These are phyloP conservation scores for Centropristis striata DNA, from an alignment of 2,113 vertebrate species.

Conservation along the genomic window DNA sequence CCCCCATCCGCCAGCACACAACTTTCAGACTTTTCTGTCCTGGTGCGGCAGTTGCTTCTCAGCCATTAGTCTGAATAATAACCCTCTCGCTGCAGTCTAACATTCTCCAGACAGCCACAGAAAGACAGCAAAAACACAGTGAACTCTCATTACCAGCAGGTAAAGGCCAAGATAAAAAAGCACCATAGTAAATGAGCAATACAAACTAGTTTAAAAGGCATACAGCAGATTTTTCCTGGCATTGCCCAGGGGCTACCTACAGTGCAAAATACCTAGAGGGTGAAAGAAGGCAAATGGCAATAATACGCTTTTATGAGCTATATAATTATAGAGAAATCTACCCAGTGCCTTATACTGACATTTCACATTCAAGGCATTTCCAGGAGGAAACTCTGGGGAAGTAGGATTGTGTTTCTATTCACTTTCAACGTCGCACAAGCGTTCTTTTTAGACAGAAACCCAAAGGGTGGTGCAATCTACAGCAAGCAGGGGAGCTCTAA, in stretches of 20 bases:
- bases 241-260: constrained; percentile 13
- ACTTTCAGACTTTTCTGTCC: constrained; percentile 23
- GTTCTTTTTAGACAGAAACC: not conserved
- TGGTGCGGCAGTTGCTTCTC: constrained; percentile 21
- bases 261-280: constrained; percentile 24
- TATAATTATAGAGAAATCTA: constrained; percentile 48
- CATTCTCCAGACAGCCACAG: constrained; percentile 35
- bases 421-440: not conserved
- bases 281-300: constrained; percentile 40
- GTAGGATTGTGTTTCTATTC: not conserved
- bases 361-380: constrained; percentile 41
- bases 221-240: constrained; percentile 23
- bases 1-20: not conserved
- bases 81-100: constrained; percentile 17
- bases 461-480: not conserved
- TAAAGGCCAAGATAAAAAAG: constrained; percentile 50
- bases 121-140: constrained; percentile 31
- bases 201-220: constrained; percentile 56
- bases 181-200: constrained; percentile 47
- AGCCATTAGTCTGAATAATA: constrained; percentile 57
- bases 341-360: constrained; percentile 33
- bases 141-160: constrained; percentile 55
- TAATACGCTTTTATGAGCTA: constrained; percentile 57
- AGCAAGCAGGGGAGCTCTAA: not conserved
- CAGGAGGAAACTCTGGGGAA: not conserved